These are phyloP conservation scores for Octonoba sinensis DNA, from an alignment of 2,888 invertebrate species.

Conservation along the genomic window DNA sequence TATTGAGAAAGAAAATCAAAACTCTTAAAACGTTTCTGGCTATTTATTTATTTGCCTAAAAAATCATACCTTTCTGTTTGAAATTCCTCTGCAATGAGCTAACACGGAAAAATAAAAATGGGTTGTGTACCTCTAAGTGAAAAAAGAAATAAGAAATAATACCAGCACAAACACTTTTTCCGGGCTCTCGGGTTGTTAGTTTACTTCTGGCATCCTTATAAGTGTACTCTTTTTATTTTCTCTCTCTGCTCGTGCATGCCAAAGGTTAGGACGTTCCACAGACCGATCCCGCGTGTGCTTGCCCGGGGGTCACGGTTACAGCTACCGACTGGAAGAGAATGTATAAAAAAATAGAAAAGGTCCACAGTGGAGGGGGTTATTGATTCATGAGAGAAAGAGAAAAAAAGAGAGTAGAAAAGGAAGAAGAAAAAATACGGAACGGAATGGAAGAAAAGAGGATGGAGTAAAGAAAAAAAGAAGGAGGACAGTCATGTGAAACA, in stretches of 20 bases:
- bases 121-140: not conserved
- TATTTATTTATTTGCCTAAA: no score
- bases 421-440: constrained; percentile 9
- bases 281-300: constrained; percentile 14
- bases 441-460: not conserved
- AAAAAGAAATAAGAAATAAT: constrained; percentile 30
- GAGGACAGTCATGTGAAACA: constrained; percentile 57
- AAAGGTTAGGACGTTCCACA: constrained; percentile 45
- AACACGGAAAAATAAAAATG: no score
- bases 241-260: constrained; percentile 27
- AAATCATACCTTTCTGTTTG: no score
- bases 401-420: constrained; percentile 10
- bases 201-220: constrained; percentile 45
- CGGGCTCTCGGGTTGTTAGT: constrained; percentile 39
- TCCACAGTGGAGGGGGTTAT: constrained; percentile 1
- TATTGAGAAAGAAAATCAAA: no score
- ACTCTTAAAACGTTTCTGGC: no score
- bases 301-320: constrained; percentile 14
- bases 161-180: constrained; percentile 27
- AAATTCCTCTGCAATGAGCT: no score
- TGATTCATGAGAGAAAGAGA: not conserved
- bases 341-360: constrained; percentile 7
- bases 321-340: constrained; percentile 7
- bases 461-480: not conserved
- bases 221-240: constrained; percentile 21